phyloP scores from a whole-genome alignment of 2,113 vertebrate genomes.

The Eurypyga helias region DNA sequence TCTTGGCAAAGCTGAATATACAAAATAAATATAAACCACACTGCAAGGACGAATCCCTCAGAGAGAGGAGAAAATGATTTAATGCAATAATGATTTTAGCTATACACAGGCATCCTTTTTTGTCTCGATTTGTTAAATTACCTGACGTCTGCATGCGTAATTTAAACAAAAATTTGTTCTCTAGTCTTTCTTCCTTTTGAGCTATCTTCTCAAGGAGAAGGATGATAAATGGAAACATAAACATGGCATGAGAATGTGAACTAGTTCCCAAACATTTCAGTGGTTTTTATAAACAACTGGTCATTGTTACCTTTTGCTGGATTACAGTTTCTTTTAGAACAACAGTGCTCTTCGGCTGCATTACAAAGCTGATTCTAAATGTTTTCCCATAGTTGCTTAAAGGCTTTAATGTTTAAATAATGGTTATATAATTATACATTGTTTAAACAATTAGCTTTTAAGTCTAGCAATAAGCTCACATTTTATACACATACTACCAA shows the following conservation, averaged over 20 bases:
- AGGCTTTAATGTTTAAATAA: slow-evolving; percentile 72
- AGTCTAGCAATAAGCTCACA: slow-evolving; percentile 18
- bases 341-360: slow-evolving; percentile 64
- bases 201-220: slow-evolving; percentile 77
- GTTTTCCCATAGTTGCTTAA: slow-evolving; percentile 71
- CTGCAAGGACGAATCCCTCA: background rate
- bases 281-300: slow-evolving; percentile 80
- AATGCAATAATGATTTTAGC: slow-evolving; percentile 76
- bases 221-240: slow-evolving; percentile 83
- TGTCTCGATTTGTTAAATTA: slow-evolving; percentile 78
- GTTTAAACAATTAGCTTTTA: slow-evolving; percentile 68
- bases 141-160: slow-evolving; percentile 75
- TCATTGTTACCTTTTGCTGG: slow-evolving; percentile 78
- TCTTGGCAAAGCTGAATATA: slow-evolving; percentile 43
- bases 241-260: slow-evolving; percentile 79
- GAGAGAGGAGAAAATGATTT: slow-evolving; percentile 64
- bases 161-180: slow-evolving; percentile 80
- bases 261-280: slow-evolving; percentile 82
- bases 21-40: slow-evolving; percentile 35
- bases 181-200: slow-evolving; percentile 73
- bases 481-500: slow-evolving; percentile 22
- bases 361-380: slow-evolving; percentile 72
- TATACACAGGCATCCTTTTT: slow-evolving; percentile 67
- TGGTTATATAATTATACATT: slow-evolving; percentile 60
- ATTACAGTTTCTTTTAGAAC: slow-evolving; percentile 61